A percentile compares a stretch with the other conserved stretches of the same genome.
Evolutionary conservation across 2,888 invertebrate genomes (phyloP).

Genomic region (Sarcophaga subvicina): DNA sequence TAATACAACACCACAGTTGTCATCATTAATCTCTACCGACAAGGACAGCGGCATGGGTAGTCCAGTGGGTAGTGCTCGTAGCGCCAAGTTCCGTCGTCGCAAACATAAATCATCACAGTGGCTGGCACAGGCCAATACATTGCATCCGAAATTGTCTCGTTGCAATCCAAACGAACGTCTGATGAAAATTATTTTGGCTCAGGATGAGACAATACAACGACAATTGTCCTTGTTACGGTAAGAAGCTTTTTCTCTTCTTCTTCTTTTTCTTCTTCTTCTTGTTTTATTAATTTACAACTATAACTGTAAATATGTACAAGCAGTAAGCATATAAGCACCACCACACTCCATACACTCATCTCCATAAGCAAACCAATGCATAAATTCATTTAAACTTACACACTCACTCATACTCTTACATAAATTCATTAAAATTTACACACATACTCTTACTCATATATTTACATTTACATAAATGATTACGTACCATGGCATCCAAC

Average conservation of each 20-base stretch:
- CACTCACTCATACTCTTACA: neutral
- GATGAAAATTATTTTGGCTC: constrained; percentile 84
- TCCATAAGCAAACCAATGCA: neutral
- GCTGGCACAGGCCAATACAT: constrained; percentile 77
- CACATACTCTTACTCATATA: neutral
- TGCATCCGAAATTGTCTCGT: constrained; percentile 78
- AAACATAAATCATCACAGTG: constrained; percentile 76
- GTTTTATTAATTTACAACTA: constrained; percentile 16
- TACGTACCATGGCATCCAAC: neutral
- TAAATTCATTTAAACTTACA: neutral
- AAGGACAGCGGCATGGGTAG: constrained; percentile 81
- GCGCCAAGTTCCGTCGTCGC: constrained; percentile 78
- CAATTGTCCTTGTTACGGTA: constrained; percentile 81
- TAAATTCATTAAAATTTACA: constrained; percentile 40
- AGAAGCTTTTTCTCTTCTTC: constrained; percentile 55
- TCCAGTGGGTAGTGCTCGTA: constrained; percentile 80
- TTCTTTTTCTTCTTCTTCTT: neutral
- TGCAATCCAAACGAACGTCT: constrained; percentile 81
- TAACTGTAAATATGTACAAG: neutral
- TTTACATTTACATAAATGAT: constrained; percentile 4
- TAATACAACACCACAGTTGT: constrained; percentile 71
- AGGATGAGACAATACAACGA: constrained; percentile 84
- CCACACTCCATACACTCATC: no score
- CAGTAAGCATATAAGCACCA: neutral
- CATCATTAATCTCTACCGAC: constrained; percentile 77